Evolutionary conservation across 2,888 invertebrate genomes (phyloP).

Genomic region (Bedellia somnulentella): DNA sequence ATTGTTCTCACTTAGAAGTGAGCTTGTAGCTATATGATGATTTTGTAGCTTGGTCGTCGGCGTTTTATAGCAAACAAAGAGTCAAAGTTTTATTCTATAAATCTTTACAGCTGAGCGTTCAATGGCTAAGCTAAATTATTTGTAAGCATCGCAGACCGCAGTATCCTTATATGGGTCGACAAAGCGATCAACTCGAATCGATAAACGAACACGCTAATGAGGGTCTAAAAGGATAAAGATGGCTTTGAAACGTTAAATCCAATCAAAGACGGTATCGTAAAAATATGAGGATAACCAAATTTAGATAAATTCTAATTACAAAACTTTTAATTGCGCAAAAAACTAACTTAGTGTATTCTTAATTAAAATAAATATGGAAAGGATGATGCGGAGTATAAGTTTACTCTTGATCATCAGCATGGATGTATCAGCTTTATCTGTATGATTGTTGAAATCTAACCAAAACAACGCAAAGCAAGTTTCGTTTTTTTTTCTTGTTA

Average conservation of each 20-base stretch:
- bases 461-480: too few relatives aligned
- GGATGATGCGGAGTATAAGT: too few relatives aligned
- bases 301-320: too few relatives aligned
- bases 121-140: conserved; percentile 4
- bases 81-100: conserved; percentile 5
- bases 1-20: conserved; percentile 28
- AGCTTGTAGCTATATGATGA: conserved; percentile 27
- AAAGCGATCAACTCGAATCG: not conserved
- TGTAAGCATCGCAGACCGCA: conserved; percentile 3
- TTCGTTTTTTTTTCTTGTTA: too few relatives aligned
- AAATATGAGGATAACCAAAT: too few relatives aligned
- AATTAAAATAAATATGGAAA: too few relatives aligned
- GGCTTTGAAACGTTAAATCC: not conserved
- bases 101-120: conserved; percentile 3
- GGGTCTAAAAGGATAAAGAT: not conserved
- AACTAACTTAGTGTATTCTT: too few relatives aligned
- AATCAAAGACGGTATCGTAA: too few relatives aligned
- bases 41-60: conserved; percentile 26
- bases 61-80: conserved; percentile 7
- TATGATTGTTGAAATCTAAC: too few relatives aligned
- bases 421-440: too few relatives aligned
- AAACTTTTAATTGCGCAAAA: too few relatives aligned
- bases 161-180: conserved; percentile 1
- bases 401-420: too few relatives aligned
- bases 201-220: conserved; percentile 4